Conservation (phyloP, 2,797 vertebrate species). For the Pteropus rufus region DNA sequence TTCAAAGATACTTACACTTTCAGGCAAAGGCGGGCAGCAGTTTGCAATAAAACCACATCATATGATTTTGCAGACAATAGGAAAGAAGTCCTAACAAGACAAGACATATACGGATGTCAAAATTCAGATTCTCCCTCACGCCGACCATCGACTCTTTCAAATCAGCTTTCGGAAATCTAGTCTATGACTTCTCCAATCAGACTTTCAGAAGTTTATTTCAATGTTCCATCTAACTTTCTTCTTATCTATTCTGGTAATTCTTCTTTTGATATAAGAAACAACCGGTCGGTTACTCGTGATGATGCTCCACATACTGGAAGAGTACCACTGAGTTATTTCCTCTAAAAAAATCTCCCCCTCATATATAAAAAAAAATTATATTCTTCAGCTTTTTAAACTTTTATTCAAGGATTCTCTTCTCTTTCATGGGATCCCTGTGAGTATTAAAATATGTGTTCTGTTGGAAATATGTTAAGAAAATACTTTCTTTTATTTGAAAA, state of each 20-base stretch:
- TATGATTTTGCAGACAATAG: background rate
- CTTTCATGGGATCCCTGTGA: background rate
- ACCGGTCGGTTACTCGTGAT: background rate
- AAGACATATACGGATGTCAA: background rate
- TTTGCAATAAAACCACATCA: background rate
- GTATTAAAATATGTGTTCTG: background rate
- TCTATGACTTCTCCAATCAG: background rate
- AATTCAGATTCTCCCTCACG: background rate
- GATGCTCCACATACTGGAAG: background rate
- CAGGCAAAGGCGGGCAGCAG: background rate
- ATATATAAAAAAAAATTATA: background rate
- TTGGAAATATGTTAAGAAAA: background rate
- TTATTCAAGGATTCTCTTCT: background rate
- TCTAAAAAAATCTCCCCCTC: background rate
- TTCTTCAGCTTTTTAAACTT: background rate
- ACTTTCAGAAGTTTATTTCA: background rate
- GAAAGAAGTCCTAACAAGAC: background rate
- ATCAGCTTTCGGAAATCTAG: background rate
- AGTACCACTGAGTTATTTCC: background rate
- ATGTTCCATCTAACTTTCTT: background rate
- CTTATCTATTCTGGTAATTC: background rate
- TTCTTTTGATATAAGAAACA: background rate
- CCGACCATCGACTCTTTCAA: background rate
- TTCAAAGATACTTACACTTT: constrained; percentile 43
- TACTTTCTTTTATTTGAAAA: constrained; percentile 29